Conservation (phyloP, 2,113 vertebrate species). For the Aramus guarauna region DNA sequence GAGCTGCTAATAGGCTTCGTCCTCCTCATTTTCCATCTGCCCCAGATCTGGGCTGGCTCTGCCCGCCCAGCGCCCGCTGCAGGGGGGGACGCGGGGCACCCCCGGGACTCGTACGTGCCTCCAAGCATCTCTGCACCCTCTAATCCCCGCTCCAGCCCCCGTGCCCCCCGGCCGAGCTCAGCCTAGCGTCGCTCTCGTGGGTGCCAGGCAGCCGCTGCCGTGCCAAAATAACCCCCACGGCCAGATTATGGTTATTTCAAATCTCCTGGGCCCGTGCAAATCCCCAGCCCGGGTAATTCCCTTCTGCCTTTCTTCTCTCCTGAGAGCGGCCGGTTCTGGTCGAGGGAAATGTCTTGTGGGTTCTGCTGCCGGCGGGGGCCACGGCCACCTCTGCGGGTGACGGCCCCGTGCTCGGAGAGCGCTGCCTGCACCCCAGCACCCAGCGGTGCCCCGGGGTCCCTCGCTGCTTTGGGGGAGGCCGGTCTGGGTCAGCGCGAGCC, state of each 20-base stretch:
- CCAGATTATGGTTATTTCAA: conserved; percentile 43
- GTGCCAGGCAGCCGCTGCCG: background rate
- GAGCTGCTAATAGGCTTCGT: conserved; percentile 65
- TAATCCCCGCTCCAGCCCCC: conserved; percentile 12
- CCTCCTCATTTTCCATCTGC: conserved; percentile 61
- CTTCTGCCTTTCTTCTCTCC: conserved; percentile 36
- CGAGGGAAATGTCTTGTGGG: accelerated
- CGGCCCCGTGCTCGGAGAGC: accelerated
- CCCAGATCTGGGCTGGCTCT: conserved; percentile 36
- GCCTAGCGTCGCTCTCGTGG: background rate
- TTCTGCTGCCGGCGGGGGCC: background rate
- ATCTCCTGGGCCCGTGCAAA: conserved; percentile 42
- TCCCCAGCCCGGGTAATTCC: conserved; percentile 14
- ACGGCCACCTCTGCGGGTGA: background rate
- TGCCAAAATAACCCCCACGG: conserved; percentile 16
- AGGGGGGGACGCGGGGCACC: background rate
- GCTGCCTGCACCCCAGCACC: background rate
- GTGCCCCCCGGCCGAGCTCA: background rate
- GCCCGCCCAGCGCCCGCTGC: background rate
- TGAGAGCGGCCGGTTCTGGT: background rate
- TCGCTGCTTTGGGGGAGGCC: background rate
- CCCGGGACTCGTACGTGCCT: conserved; percentile 46
- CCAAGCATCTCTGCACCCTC: conserved; percentile 43
- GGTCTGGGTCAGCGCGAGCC: background rate
- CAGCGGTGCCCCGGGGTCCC: accelerated